These are phyloP conservation scores for Chelon labrosus DNA, from an alignment of 2,797 vertebrate species.

Conservation along the genomic window DNA sequence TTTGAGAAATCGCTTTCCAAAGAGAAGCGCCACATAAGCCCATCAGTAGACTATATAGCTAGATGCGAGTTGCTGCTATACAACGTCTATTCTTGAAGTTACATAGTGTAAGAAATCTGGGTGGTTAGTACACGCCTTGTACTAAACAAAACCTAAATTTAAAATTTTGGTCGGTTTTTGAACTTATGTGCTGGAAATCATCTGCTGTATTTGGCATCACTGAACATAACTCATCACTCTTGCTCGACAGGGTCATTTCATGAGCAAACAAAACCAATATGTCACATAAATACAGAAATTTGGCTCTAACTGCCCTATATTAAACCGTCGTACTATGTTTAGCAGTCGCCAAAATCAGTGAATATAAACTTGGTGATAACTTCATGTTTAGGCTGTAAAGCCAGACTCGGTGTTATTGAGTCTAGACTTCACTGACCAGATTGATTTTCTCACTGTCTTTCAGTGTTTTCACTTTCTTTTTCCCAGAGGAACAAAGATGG, in stretches of 20 bases:
- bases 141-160: too few species aligned
- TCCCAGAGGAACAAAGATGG: conserved; percentile 3
- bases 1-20: too few species aligned
- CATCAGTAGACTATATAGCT: too few species aligned
- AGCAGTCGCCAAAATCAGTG: neutral
- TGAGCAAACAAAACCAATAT: too few species aligned
- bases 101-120: too few species aligned
- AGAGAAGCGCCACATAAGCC: too few species aligned
- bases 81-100: too few species aligned
- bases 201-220: too few species aligned
- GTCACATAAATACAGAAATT: neutral
- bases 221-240: neutral
- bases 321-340: neutral
- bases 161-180: too few species aligned
- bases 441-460: neutral
- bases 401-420: neutral
- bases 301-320: neutral
- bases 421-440: neutral
- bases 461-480: conserved; percentile 30
- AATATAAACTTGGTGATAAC: neutral
- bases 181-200: too few species aligned
- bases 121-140: too few species aligned
- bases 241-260: neutral
- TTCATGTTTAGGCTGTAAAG: neutral
- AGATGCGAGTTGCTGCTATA: too few species aligned